These are phyloP conservation scores for Timema podura DNA, from an alignment of 2,888 invertebrate genomes.

Conservation along the genomic window DNA sequence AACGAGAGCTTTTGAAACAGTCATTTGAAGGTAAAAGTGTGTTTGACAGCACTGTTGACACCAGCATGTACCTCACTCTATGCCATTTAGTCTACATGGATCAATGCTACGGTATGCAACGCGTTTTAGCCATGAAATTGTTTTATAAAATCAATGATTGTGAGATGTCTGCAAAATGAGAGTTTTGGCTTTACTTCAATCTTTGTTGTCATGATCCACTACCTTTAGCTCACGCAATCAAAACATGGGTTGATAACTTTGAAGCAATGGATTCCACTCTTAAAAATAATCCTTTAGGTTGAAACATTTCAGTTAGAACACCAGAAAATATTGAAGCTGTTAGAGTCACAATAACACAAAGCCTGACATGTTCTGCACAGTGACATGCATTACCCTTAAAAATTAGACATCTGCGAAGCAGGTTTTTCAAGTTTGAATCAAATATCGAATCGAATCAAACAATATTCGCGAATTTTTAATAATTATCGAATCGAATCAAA, in stretches of 20 bases:
- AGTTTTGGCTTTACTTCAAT: not conserved
- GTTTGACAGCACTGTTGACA: too few species aligned
- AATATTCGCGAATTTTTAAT: too few species aligned
- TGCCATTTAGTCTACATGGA: not conserved
- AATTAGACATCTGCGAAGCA: not conserved
- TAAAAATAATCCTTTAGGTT: slow-evolving; percentile 6
- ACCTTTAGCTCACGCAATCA: not conserved
- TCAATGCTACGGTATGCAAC: not conserved
- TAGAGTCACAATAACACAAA: not conserved
- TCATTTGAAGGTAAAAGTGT: too few species aligned
- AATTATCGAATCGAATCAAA: too few species aligned
- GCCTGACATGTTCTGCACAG: not conserved
- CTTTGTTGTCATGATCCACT: not conserved
- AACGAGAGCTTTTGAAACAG: too few species aligned
- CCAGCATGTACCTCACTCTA: too few species aligned
- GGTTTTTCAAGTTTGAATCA: too few species aligned
- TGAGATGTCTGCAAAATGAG: not conserved
- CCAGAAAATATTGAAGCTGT: slow-evolving; percentile 9
- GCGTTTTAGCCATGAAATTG: not conserved
- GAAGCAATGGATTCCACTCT: not conserved
- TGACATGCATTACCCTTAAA: slow-evolving; percentile 3
- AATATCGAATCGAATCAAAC: too few species aligned
- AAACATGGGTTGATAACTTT: slow-evolving; percentile 11
- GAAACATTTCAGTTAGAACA: too few species aligned
- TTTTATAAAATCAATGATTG: not conserved